A percentile compares a stretch with the other conserved stretches of the same genome.
These are phyloP conservation scores for Seriola quinqueradiata DNA, from an alignment of 2,113 vertebrate genomes.

Conservation along the genomic window DNA sequence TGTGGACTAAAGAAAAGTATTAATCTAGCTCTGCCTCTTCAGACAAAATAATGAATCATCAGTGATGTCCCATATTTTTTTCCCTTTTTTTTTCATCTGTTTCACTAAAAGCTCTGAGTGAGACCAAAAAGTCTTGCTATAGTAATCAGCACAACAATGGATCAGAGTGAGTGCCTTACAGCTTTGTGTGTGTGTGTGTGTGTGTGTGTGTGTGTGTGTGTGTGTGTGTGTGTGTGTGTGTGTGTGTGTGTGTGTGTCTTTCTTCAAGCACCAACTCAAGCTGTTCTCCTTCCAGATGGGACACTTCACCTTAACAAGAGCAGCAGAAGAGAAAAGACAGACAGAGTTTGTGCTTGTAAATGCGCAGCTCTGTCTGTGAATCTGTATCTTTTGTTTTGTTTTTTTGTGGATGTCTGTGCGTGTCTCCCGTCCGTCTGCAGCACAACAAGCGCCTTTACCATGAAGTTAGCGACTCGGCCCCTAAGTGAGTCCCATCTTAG, in stretches of 20 bases:
- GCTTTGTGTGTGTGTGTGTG: slow-evolving; percentile 4
- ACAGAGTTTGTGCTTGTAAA: slow-evolving; percentile 36
- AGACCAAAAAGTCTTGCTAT: slow-evolving; percentile 33
- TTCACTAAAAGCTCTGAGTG: slow-evolving; percentile 25
- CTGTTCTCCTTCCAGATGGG: slow-evolving; percentile 66
- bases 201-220: neutral
- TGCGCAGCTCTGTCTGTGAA: slow-evolving; percentile 31
- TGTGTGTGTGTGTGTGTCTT: slow-evolving; percentile 26
- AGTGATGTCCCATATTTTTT: slow-evolving; percentile 11
- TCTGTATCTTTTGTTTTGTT: neutral
- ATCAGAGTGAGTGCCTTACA: slow-evolving; percentile 40
- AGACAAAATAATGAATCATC: slow-evolving; percentile 47
- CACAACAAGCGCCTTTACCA: slow-evolving; percentile 22
- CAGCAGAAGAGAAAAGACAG: slow-evolving; percentile 48
- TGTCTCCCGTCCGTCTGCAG: neutral
- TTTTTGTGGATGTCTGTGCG: neutral
- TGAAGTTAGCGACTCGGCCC: slow-evolving; percentile 29
- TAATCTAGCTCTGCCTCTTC: neutral
- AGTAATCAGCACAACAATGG: slow-evolving; percentile 45
- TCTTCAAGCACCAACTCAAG: slow-evolving; percentile 50
- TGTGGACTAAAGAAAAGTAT: slow-evolving; percentile 8
- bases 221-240: neutral
- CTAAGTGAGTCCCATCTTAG: slow-evolving; percentile 59
- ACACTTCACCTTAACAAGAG: slow-evolving; percentile 64
- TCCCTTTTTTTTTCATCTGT: slow-evolving; percentile 18